These are phyloP conservation scores for Cynocephalus volans DNA, from an alignment of 2,113 vertebrate genomes.

Conservation along the genomic window DNA sequence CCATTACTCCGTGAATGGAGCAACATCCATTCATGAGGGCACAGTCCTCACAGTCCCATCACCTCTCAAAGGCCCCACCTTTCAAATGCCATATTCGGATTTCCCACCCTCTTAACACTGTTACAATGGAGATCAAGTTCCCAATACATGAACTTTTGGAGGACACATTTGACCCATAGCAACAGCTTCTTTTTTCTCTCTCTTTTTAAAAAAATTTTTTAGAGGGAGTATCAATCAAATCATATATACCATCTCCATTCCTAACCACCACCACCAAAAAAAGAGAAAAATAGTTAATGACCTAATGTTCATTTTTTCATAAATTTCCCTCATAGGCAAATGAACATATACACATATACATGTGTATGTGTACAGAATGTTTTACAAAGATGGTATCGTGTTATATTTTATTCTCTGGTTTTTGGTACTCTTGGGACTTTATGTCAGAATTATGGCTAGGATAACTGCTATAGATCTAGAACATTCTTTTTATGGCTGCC, in stretches of 20 bases:
- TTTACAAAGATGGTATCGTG: background rate
- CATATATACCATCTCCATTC: background rate
- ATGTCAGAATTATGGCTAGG: background rate
- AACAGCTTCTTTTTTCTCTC: too few species aligned
- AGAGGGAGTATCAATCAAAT: background rate
- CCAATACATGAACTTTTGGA: too few species aligned
- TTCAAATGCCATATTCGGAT: too few species aligned
- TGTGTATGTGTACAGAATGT: background rate
- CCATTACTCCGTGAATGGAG: too few species aligned
- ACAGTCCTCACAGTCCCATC: too few species aligned
- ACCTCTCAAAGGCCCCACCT: too few species aligned
- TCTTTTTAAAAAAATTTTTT: background rate
- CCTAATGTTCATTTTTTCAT: background rate
- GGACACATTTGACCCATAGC: too few species aligned
- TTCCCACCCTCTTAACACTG: too few species aligned
- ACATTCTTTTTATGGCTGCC: background rate
- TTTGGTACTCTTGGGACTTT: background rate
- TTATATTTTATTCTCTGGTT: background rate
- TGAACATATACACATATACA: background rate
- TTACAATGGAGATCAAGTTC: too few species aligned
- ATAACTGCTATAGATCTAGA: background rate
- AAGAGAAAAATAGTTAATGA: background rate
- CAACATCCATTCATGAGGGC: too few species aligned
- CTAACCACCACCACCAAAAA: background rate
- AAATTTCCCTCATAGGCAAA: background rate